Evolutionary conservation across 2,113 vertebrate genomes (phyloP).

Genomic region (Otolemur garnettii): DNA sequence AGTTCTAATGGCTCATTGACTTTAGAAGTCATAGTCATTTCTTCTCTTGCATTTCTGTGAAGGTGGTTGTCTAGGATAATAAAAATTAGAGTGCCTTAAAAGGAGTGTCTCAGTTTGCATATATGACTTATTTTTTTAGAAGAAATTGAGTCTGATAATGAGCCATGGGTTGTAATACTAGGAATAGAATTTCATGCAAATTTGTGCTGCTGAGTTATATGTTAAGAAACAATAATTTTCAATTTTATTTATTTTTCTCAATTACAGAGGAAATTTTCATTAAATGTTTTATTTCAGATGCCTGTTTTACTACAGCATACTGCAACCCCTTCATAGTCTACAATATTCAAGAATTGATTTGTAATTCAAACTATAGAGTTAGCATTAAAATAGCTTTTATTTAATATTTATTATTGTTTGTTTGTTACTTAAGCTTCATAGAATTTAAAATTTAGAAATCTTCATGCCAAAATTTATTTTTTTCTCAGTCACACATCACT

Average conservation of each 20-base stretch:
- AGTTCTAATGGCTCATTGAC: conserved; percentile 70
- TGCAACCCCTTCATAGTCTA: neutral
- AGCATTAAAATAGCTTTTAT: neutral
- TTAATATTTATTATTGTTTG: neutral
- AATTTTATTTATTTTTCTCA: neutral
- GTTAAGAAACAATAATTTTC: neutral
- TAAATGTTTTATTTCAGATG: neutral
- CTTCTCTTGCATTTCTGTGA: conserved; percentile 57
- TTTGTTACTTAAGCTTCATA: neutral
- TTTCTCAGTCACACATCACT: neutral
- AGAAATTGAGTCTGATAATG: neutral
- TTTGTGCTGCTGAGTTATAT: neutral
- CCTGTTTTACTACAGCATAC: neutral
- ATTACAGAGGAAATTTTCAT: neutral
- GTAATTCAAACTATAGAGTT: neutral
- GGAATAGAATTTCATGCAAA: neutral
- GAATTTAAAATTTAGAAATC: neutral
- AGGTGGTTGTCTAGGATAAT: conserved; percentile 48
- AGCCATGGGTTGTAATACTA: neutral
- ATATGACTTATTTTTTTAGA: neutral
- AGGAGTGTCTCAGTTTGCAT: conserved; percentile 2
- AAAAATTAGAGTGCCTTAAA: conserved; percentile 61
- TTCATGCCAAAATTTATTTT: neutral
- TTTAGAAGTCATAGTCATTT: conserved; percentile 59
- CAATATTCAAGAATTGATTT: neutral